These are phyloP conservation scores for Tragelaphus eurycerus DNA, from an alignment of 2,797 vertebrate genomes.

Conservation along the genomic window DNA sequence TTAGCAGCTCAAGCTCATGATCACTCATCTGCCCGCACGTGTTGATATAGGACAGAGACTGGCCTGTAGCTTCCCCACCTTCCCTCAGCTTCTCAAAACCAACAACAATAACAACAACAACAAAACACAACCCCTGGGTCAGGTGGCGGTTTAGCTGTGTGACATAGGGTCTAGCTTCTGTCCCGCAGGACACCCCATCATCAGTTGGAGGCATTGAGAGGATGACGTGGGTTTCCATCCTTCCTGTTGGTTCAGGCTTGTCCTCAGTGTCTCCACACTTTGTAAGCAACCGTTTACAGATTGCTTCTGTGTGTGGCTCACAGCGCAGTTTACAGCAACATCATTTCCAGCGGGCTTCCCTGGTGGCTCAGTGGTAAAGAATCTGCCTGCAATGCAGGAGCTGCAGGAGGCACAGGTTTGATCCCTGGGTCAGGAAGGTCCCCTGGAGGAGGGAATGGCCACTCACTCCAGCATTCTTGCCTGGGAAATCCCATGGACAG, in stretches of 20 bases:
- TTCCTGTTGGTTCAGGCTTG: not conserved
- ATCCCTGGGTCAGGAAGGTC: not conserved
- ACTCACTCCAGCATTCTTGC: not conserved
- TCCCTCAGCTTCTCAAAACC: not conserved
- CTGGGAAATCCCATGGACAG: not conserved
- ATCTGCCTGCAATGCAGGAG: not conserved
- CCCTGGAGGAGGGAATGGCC: not conserved
- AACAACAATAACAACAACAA: too few relatives aligned
- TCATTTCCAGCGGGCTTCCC: not conserved
- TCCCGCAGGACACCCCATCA: not conserved
- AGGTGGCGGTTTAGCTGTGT: not conserved
- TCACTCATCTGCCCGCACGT: not conserved
- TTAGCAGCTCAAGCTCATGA: rapidly evolving
- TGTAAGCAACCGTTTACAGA: not conserved
- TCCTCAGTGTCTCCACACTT: not conserved
- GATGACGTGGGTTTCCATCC: not conserved
- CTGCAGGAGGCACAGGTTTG: not conserved
- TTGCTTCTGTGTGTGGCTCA: not conserved
- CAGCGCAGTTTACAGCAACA: not conserved
- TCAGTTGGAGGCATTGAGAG: not conserved
- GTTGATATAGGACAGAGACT: not conserved
- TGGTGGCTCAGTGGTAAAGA: not conserved
- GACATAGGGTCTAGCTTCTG: not conserved
- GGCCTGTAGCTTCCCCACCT: not conserved
- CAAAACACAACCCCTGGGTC: not conserved